Base-by-base conservation (phyloP, 2,797 vertebrate genomes). In the Schizopygopsis malacanthus region DNA sequence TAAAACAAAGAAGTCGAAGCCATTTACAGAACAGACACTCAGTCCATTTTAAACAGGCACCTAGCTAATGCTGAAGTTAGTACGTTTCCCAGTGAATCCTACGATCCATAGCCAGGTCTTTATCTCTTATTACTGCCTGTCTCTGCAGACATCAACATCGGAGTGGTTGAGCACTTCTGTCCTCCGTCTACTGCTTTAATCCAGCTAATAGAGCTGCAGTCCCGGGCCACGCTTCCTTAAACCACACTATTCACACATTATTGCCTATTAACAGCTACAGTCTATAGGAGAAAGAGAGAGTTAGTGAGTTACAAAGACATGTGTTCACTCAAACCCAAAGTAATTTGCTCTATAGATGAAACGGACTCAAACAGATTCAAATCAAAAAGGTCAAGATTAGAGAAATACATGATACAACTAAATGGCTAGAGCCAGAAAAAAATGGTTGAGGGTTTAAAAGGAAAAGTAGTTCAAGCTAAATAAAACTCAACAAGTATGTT, bases 391-490 rank as follows among this genome's bases (percentile, higher is more conserved):
- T 80, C 43, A 11, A 71, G 67, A 87, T 88, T 84, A 86, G 28
- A 15, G 54, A 56, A 81, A 65, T 78, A 72, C 43, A 43, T 45
- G 13, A 61, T 71, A 20, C 41, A 28, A 28, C 28, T 28, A 84
- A 37, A 6, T 10, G 12, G n/a, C 33, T 37, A 77, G 2, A 82
- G 20, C 15, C 20, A 63, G 50, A 54, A 56, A 56, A 43, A 73
- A 4, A 33, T 71, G 43, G 6, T 79, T 50, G 18, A n/a, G 28
- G 39, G 77, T 81, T 86, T 86, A 63, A 81, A 83, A 59, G 4
- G 41, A 39, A 56, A 86, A 81, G 52, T 79, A 73, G 79, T 72
- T 41, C 79, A 79, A 45, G 52, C 54, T 88, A 84, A 84, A 86
- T 84, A 82, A 82, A 88, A 82, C 82, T 50, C 16, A 69, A 28